Evolutionary conservation across 2,888 invertebrate genomes (phyloP).

Genomic region (Tipula confusa): DNA sequence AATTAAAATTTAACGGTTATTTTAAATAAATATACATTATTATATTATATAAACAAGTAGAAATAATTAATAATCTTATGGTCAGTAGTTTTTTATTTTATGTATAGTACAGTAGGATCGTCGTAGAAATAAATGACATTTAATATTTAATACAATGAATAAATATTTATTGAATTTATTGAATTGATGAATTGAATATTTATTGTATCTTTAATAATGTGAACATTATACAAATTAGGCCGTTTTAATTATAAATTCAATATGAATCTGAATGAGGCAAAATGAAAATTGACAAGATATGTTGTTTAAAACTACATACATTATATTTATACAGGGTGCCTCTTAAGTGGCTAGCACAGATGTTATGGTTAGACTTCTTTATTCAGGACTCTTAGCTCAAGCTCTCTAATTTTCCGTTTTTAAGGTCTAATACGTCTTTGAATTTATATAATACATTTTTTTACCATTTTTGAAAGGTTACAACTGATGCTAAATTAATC

Average conservation of each 20-base stretch:
- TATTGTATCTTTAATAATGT: background rate
- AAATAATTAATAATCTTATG: background rate
- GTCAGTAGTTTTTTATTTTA: background rate
- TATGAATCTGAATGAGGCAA: background rate
- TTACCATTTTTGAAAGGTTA: background rate
- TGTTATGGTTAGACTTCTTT: too few relatives aligned
- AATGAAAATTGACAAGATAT: background rate
- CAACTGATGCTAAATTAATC: too few relatives aligned
- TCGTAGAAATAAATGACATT: background rate
- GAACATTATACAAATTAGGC: background rate
- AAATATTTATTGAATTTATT: background rate
- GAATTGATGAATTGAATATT: too few relatives aligned
- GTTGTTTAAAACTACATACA: background rate
- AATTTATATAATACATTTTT: too few relatives aligned
- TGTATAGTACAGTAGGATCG: background rate
- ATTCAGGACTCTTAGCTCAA: too few relatives aligned
- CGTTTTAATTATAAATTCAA: background rate
- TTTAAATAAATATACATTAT: background rate
- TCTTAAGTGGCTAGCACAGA: too few relatives aligned
- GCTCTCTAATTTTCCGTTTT: too few relatives aligned
- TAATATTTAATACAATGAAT: background rate
- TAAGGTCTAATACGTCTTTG: too few relatives aligned
- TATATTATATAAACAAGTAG: background rate
- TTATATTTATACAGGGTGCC: too few relatives aligned
- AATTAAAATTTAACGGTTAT: background rate